These are phyloP conservation scores for Galleria mellonella DNA, from an alignment of 1,140 invertebrate species.

Conservation along the genomic window DNA sequence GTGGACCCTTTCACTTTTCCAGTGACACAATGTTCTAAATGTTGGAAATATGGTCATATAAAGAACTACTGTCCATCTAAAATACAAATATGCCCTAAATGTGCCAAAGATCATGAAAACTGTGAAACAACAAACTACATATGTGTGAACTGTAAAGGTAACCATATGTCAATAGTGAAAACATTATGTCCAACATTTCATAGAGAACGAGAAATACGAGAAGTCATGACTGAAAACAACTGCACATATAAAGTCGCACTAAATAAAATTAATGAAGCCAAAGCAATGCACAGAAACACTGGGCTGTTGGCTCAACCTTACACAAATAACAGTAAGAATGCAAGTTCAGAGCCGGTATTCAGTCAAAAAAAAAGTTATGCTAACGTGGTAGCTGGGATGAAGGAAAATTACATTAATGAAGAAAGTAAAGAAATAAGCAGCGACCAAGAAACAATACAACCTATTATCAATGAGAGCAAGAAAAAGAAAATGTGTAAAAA, in stretches of 20 bases:
- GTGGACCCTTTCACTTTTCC: slow-evolving; percentile 16
- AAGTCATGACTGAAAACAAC: slow-evolving; percentile 1
- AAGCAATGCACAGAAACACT: too few relatives aligned
- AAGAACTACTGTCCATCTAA: slow-evolving; percentile 12
- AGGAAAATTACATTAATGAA: too few relatives aligned
- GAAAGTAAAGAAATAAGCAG: too few relatives aligned
- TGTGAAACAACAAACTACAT: slow-evolving; percentile 10
- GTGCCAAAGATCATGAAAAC: slow-evolving; percentile 15
- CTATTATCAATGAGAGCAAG: too few relatives aligned
- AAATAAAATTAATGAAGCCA: neutral
- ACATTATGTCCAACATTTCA: slow-evolving; percentile 12
- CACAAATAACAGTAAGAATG: too few relatives aligned
- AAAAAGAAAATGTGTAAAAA: too few relatives aligned
- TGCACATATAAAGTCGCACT: slow-evolving; percentile 7
- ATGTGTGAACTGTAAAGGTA: slow-evolving; percentile 19
- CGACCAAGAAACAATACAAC: too few relatives aligned
- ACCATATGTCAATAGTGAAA: slow-evolving; percentile 18
- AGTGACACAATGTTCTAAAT: slow-evolving; percentile 18
- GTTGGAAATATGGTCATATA: slow-evolving; percentile 19
- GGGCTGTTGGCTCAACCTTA: too few relatives aligned
- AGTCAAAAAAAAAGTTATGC: too few relatives aligned
- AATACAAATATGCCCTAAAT: slow-evolving; percentile 21
- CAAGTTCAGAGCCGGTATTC: too few relatives aligned
- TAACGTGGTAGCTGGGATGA: too few relatives aligned
- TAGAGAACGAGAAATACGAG: slow-evolving; percentile 14